A percentile compares a stretch with the other conserved stretches of the same genome.
Evolutionary conservation across 1,140 invertebrate species (phyloP).

Genomic region (Vanessa atalanta): DNA sequence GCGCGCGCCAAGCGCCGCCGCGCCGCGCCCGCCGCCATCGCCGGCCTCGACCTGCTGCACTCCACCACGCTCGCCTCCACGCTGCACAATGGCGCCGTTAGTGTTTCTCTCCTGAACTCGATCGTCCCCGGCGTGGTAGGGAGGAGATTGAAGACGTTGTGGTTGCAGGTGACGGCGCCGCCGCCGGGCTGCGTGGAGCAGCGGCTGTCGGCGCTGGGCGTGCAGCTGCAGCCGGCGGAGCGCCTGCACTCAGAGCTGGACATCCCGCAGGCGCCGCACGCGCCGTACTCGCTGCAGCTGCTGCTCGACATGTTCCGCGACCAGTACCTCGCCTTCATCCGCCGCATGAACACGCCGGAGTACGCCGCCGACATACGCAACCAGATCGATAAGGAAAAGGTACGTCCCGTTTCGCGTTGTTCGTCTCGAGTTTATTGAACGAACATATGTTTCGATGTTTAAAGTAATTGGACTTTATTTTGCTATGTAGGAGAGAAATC

Average conservation of each 20-base stretch:
- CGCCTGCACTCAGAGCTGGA: constrained; percentile 90
- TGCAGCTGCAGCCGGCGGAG: constrained; percentile 81
- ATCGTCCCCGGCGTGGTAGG: neutral
- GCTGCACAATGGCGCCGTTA: constrained; percentile 77
- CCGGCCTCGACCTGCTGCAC: constrained; percentile 93
- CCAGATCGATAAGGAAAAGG: constrained; percentile 92
- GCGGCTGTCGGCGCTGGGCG: constrained; percentile 88
- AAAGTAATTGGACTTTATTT: neutral
- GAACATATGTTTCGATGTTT: no score
- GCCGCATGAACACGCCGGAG: constrained; percentile 89
- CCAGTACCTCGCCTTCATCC: constrained; percentile 91
- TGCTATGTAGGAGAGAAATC: constrained; percentile 86
- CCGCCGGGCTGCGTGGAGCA: constrained; percentile 95
- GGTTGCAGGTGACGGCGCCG: constrained; percentile 78
- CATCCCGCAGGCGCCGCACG: constrained; percentile 88
- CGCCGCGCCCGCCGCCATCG: constrained; percentile 81
- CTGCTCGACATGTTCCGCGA: constrained; percentile 91
- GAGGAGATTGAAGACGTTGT: no score
- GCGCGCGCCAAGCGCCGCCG: constrained; percentile 67
- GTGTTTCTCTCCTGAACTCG: constrained; percentile 23
- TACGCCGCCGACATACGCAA: constrained; percentile 87
- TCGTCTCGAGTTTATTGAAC: neutral
- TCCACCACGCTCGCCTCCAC: constrained; percentile 94
- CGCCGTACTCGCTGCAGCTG: constrained; percentile 92
- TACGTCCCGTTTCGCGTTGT: constrained; percentile 31